Evolutionary conservation across 92 coral and sea anemone genomes (phyloP).

Genomic region (Epizoanthus rinbou): DNA sequence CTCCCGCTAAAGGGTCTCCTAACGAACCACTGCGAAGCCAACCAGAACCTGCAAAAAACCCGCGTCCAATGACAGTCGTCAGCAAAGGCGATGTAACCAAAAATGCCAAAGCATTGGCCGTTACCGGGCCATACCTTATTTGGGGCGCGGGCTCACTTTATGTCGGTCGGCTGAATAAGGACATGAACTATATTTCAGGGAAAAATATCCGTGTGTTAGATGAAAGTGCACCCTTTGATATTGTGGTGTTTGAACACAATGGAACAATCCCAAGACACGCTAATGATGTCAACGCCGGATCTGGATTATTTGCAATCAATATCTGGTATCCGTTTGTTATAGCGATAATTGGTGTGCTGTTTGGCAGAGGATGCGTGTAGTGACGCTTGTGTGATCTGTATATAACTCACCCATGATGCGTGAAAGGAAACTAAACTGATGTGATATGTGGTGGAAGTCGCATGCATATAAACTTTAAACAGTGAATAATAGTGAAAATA

Average conservation of each 20-base stretch:
- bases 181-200: not conserved
- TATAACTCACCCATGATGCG: no score
- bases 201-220: not conserved
- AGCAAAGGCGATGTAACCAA: not conserved
- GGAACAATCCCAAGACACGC: no score
- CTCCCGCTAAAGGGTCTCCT: not conserved
- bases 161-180: constrained; percentile 3
- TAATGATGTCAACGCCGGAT: not conserved
- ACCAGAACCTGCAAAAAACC: not conserved
- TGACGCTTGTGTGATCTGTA: no score
- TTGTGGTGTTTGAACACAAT: not conserved
- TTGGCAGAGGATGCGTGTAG: no score
- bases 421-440: no score
- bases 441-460: no score
- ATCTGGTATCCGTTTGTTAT: not conserved
- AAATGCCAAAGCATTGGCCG: constrained; percentile 1
- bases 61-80: not conserved
- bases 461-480: no score
- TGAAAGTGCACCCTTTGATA: not conserved
- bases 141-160: constrained; percentile 23
- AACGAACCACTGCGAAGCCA: not conserved
- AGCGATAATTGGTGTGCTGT: not conserved
- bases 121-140: constrained; percentile 5
- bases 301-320: not conserved
- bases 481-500: no score